Base-by-base conservation (phyloP, 2,888 invertebrate genomes). In the Serripes groenlandicus region DNA sequence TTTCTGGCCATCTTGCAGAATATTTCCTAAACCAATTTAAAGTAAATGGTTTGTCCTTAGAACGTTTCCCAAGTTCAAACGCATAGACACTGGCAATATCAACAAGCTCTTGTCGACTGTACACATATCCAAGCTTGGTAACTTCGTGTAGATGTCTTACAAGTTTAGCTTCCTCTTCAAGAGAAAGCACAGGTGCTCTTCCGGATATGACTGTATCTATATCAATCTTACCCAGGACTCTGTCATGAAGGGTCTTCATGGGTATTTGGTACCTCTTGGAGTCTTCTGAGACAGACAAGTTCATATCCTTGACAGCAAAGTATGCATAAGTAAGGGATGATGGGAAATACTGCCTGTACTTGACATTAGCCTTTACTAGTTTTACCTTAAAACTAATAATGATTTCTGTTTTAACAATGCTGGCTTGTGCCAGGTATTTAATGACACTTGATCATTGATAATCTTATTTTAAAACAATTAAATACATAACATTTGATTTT, bases 81-180 rank as follows among this genome's bases (percentile, higher is more conserved):
- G 83, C 75, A 66, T 54, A 73, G n/a, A 75, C 76, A 37, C 54
- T n/a, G 9, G 83, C 75, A 28, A 79, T 30, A 52, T 71, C 54
- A 23, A 74, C 71, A 30, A n/a, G 23, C 62, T 78, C 73, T 28
- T 69, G 78, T 21, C 54, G 49, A 0, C 78, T 76, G 34, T 81
- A 81, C 0, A 77, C 77, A 64, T 81, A 81, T 0, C 78, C 82
- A 68, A 54, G 75, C 28, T 32, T 30, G 1, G 81, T 73, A 68
- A 81, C 74, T 21, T 32, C 54, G 30, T 81, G 62, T 4, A 78
- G 23, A 54, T 81, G 76, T 0, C 73, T 28, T 0, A 70, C 74
- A 5, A 81, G 37, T 21, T 73, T 62, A 9, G 62, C 54, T 23
- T 81, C 81, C 30, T 81, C 77, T 1, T 54, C 3, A 21, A 26